These are phyloP conservation scores for Phaenicophaeus curvirostris DNA, from an alignment of 2,797 vertebrate genomes.

Conservation along the genomic window DNA sequence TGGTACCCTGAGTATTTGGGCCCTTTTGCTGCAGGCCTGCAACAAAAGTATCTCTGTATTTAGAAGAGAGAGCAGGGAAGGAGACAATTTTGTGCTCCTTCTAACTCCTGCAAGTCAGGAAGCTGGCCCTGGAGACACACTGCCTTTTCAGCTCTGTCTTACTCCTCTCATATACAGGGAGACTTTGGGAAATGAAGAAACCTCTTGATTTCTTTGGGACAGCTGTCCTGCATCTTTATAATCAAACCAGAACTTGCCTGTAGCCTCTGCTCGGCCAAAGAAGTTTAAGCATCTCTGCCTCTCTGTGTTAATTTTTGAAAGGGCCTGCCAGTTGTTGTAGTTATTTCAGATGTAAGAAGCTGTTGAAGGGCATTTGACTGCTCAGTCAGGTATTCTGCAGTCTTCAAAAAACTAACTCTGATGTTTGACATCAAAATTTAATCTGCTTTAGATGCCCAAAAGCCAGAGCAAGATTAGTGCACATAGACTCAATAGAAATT, in stretches of 20 bases:
- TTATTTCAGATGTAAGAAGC: background rate
- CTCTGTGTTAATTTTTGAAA: background rate
- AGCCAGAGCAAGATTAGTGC: background rate
- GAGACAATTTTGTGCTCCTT: background rate
- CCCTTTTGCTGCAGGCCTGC: background rate
- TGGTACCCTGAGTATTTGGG: background rate
- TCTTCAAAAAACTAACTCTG: background rate
- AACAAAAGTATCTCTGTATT: background rate
- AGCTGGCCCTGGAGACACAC: rapidly evolving
- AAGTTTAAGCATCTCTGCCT: background rate
- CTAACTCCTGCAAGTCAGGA: background rate
- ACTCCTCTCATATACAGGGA: background rate
- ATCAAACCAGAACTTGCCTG: background rate
- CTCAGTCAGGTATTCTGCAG: background rate
- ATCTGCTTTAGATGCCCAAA: background rate
- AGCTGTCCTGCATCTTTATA: background rate
- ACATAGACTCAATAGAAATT: background rate
- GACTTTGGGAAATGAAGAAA: background rate
- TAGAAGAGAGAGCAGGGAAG: background rate
- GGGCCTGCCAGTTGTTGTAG: background rate
- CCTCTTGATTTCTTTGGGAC: background rate
- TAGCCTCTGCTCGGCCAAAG: background rate
- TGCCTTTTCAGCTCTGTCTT: background rate
- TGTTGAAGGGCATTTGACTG: background rate
- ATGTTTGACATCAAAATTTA: background rate